Base-by-base conservation (phyloP, 2,113 vertebrate species). In the Cranoglanis bouderius region DNA sequence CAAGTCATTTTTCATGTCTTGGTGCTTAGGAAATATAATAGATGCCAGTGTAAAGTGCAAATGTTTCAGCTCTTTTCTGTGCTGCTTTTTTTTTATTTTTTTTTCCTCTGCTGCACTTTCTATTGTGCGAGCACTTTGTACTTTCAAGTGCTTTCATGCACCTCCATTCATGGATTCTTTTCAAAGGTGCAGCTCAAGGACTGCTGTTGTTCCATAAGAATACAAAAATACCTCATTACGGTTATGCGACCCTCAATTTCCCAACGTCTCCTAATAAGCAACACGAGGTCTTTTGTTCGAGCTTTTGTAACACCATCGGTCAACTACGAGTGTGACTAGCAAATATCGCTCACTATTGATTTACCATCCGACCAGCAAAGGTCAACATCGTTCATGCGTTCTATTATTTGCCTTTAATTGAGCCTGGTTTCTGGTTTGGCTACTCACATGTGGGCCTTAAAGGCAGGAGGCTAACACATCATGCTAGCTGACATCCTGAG, bases 321-420 rank as follows among this genome's bases (percentile, higher is more conserved):
- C 82, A 88, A 75, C 67, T 82, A 51, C 78, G 85, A 85, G 72
- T n/a, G 88, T 21, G n/a, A 43, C 72, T 61, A 85, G 87, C 70
- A 49, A 84, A 46, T 82, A 88, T 83, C n/a, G 87, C 57, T 88
- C 82, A 84, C 46, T 88, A 88, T 88, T 88, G 87, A 88, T 88
- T 88, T 88, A 75, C 81, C 81, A 80, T 85, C 88, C 85, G 72
- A 19, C 46, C 74, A 65, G 43, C 57, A 85, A 85, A 88, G 88
- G 82, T 88, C 88, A 84, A 67, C 57, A 78, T 88, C 32, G 59
- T 67, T 85, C 82, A 78, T 80, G 32, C 1, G 46, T 88, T 88
- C 40, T 81, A 75, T 35, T 38, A 26, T 88, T 63, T 21, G 32
- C 38, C 81, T 74, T 84, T 84, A 85, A 80, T 65, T 88, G 43